Evolutionary conservation across 2,797 vertebrate genomes (phyloP), one percentile per base, ranked within the genome.

Genomic region (Ciconia nigra): DNA sequence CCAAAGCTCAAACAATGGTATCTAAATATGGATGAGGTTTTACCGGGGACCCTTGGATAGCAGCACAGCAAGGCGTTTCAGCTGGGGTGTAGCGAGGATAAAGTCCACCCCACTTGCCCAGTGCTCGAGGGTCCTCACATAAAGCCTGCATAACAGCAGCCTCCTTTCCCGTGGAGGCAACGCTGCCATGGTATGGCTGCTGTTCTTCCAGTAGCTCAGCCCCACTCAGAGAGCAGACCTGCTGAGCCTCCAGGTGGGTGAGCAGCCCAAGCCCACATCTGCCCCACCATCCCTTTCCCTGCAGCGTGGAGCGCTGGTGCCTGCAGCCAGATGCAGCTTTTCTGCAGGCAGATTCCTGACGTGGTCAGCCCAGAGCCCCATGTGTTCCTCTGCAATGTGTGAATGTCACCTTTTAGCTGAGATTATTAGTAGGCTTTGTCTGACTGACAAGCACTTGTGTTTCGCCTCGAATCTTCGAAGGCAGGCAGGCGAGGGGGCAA

Each of bases 401-500:
- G 82, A 87, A 96, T 88, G 93, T 96, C 92, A 93, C 76, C 72
- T 93, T 88, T 91, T 14, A 81, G 54, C 46, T 74, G 37, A 69
- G 84, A 92, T 80, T 79, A 93, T 88, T 78, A 71, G 63, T 15
- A 71, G 52, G 92, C 87, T 94, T 94, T 97, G 79, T 83, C 89
- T 96, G 83, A 79, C 78, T 89, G 94, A 81, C 79, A 76, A 87
- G 91, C 54, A 11, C 49, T 93, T 61, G 54, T 51, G 82, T 94
- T 93, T 88, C 2, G 2, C 72, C 81, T 93, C 2, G 0, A 83
- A 93, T 93, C 89, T 93, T 96, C 25, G 31, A 95, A 93, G 90
- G 82, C 92, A 96, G 90, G 83, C 82, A 86, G 87, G 82, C 71
- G 0, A 69, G 54, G 66, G 96, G 93, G 89, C 94, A 96, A 96